A percentile compares a stretch with the other conserved stretches of the same genome.
Evolutionary conservation across 2,113 vertebrate species (phyloP).

Genomic region (Atractosteus spatula): DNA sequence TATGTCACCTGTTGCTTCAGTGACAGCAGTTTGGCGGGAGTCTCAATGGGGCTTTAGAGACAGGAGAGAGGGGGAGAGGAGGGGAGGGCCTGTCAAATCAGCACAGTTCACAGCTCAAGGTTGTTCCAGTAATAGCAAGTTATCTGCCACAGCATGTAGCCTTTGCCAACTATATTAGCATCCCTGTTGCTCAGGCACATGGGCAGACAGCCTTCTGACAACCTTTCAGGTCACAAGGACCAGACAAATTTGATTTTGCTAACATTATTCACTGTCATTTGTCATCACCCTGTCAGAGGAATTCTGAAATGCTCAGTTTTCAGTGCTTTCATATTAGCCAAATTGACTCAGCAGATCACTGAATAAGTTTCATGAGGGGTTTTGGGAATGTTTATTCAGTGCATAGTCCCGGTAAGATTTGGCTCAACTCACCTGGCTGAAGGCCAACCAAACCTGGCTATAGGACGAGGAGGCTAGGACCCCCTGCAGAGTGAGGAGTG

Average conservation of each 20-base stretch:
- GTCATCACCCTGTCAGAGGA: not conserved
- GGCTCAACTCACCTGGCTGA: too few species aligned
- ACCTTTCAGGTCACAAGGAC: not conserved
- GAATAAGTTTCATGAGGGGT: too few species aligned
- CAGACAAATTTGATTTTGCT: not conserved
- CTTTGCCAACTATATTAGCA: not conserved
- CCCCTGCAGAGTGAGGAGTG: too few species aligned
- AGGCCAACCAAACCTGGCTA: too few species aligned
- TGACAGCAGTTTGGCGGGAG: conserved; percentile 15
- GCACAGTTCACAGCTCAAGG: not conserved
- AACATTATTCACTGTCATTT: not conserved
- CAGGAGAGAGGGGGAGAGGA: not conserved
- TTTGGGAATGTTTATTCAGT: too few species aligned
- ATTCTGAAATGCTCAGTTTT: not conserved
- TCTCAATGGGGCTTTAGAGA: not conserved
- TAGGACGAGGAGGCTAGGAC: too few species aligned
- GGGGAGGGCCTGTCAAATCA: not conserved
- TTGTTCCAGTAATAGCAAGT: conserved; percentile 10
- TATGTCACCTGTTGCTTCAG: conserved; percentile 19
- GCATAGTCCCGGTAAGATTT: too few species aligned
- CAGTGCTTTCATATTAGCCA: too few species aligned
- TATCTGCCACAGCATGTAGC: not conserved
- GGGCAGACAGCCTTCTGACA: not conserved
- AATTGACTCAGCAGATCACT: too few species aligned
- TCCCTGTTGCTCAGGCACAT: not conserved